phyloP scores from a whole-genome alignment of 2,113 vertebrate species.

The Hyperopisus bebe region DNA sequence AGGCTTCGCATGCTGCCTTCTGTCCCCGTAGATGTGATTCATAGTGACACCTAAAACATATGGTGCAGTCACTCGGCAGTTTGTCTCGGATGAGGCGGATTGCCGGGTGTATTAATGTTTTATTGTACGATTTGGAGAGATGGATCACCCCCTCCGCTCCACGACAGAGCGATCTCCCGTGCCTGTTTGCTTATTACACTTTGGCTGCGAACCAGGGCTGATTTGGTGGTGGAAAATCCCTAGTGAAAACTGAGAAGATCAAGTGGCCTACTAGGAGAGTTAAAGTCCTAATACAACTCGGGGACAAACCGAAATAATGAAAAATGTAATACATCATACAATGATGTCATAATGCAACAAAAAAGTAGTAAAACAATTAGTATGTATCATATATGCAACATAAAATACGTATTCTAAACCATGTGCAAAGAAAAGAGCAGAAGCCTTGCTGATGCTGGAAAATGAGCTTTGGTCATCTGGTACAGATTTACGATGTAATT shows the following conservation, averaged over 20 bases:
- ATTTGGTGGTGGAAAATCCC: neutral
- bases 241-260: neutral
- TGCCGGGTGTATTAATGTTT: conserved; percentile 6
- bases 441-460: neutral
- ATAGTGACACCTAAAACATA: conserved; percentile 14
- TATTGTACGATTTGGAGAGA: neutral
- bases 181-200: neutral
- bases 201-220: neutral
- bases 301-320: neutral
- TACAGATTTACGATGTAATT: conserved; percentile 2
- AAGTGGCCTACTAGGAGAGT: neutral
- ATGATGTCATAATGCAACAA: neutral
- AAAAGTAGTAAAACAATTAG: neutral
- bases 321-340: neutral
- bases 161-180: neutral
- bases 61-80: neutral
- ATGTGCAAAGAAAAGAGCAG: neutral
- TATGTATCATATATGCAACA: neutral
- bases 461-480: neutral
- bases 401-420: neutral
- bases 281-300: neutral
- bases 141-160: neutral
- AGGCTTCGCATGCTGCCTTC: neutral
- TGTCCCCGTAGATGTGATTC: neutral
- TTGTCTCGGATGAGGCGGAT: neutral